Evolutionary conservation across 2,888 invertebrate genomes (phyloP).

Genomic region (Oasisia sp.): DNA sequence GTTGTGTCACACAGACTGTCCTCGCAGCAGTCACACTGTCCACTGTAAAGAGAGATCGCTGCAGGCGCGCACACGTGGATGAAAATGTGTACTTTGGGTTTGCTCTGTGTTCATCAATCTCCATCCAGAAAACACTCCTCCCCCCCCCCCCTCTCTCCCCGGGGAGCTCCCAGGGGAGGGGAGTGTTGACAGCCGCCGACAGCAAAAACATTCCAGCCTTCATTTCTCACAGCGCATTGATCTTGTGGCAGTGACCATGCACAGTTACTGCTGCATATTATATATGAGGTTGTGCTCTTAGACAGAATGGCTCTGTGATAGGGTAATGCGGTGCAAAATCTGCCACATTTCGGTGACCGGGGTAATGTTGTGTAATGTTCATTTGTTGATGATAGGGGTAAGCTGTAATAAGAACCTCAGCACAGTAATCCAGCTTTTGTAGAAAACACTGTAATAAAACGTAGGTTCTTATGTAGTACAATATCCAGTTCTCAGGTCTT

Average conservation of each 20-base stretch:
- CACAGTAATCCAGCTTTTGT: too few species aligned
- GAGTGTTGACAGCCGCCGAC: not conserved
- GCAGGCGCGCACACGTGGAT: not conserved
- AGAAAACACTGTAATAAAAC: too few species aligned
- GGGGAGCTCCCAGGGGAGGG: not conserved
- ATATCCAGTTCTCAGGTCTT: too few species aligned
- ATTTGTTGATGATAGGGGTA: not conserved
- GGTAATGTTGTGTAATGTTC: slow-evolving; percentile 8
- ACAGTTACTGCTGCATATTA: not conserved
- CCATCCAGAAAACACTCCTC: slow-evolving; percentile 21
- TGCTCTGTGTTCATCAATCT: slow-evolving; percentile 18
- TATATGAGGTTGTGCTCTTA: too few species aligned
- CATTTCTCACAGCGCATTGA: not conserved
- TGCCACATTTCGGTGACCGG: not conserved
- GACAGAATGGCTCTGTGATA: slow-evolving; percentile 18
- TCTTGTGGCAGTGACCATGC: slow-evolving; percentile 13
- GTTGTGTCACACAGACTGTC: too few species aligned
- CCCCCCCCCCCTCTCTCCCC: too few species aligned
- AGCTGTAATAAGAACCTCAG: not conserved
- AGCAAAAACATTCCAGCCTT: slow-evolving; percentile 14
- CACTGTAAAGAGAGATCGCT: not conserved
- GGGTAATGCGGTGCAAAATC: slow-evolving; percentile 13
- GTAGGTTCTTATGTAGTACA: too few species aligned
- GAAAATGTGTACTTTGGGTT: slow-evolving; percentile 20
- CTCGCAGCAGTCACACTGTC: too few species aligned